These are phyloP conservation scores for Oophaga sylvatica DNA, from an alignment of 2,797 vertebrate species.

Conservation along the genomic window DNA sequence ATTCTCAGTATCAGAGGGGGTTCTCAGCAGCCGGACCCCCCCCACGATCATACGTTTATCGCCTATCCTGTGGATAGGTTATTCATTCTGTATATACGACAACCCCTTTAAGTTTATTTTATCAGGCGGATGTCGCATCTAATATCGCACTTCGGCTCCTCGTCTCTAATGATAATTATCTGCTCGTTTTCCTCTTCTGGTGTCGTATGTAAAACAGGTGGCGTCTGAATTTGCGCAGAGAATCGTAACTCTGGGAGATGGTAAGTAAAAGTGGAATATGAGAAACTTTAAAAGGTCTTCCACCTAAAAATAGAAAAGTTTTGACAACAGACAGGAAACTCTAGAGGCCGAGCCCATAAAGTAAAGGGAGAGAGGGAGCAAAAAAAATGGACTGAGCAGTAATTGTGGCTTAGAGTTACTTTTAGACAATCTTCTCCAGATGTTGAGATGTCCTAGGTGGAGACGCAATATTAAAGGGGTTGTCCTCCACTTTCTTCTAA, in stretches of 20 bases:
- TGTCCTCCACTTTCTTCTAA: too few species aligned
- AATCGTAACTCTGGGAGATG: not conserved
- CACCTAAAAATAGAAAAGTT: slow-evolving; percentile 34
- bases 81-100: too few species aligned
- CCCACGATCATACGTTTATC: too few species aligned
- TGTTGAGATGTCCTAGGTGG: too few species aligned
- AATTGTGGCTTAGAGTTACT: not conserved
- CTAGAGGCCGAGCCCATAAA: slow-evolving; percentile 25
- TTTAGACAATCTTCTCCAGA: not conserved
- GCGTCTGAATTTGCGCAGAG: not conserved
- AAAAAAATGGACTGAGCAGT: not conserved
- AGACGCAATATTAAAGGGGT: too few species aligned
- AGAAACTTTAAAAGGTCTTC: slow-evolving; percentile 23
- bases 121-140: too few species aligned
- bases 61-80: too few species aligned
- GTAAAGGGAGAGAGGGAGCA: not conserved
- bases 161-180: too few species aligned
- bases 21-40: too few species aligned
- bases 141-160: too few species aligned
- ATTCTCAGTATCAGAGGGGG: too few species aligned
- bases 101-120: too few species aligned
- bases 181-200: not conserved
- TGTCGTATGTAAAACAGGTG: not conserved
- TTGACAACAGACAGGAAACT: slow-evolving; percentile 14
- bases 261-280: slow-evolving; percentile 12